These are phyloP conservation scores for Neolamprologus ventralis DNA, from an alignment of 2,113 vertebrate genomes.

Conservation along the genomic window DNA sequence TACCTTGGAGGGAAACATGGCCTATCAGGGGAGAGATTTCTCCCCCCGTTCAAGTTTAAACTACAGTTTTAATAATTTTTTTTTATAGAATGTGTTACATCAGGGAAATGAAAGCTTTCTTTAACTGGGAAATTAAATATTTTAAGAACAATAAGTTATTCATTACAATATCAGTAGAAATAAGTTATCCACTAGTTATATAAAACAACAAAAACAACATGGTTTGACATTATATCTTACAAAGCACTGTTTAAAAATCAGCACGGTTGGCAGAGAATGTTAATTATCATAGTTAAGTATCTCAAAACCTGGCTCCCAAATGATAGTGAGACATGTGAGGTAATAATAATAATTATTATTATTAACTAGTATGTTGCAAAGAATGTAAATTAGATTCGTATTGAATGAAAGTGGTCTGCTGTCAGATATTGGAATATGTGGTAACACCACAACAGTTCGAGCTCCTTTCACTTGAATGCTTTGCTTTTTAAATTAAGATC, in stretches of 20 bases:
- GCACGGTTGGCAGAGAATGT: background rate
- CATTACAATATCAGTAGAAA: background rate
- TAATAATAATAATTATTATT: fast-evolving
- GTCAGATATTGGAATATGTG: background rate
- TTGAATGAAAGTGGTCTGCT: background rate
- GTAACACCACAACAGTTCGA: background rate
- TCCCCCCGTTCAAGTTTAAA: background rate
- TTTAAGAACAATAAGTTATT: background rate
- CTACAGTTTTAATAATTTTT: background rate
- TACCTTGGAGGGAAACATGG: background rate
- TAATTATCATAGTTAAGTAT: background rate
- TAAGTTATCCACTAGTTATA: background rate
- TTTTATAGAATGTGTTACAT: background rate
- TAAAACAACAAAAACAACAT: background rate
- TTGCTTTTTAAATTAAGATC: background rate
- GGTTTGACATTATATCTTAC: background rate
- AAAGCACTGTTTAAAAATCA: background rate
- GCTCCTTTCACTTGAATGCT: background rate
- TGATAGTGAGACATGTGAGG: background rate
- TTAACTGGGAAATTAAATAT: background rate
- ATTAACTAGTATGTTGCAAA: background rate
- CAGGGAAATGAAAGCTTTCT: background rate
- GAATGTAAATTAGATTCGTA: background rate
- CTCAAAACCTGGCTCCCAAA: background rate
- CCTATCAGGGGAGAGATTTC: background rate